Evolutionary conservation across 2,888 invertebrate genomes (phyloP), one percentile per base, ranked within the genome.

Genomic region (Koerneria pararmatus): DNA sequence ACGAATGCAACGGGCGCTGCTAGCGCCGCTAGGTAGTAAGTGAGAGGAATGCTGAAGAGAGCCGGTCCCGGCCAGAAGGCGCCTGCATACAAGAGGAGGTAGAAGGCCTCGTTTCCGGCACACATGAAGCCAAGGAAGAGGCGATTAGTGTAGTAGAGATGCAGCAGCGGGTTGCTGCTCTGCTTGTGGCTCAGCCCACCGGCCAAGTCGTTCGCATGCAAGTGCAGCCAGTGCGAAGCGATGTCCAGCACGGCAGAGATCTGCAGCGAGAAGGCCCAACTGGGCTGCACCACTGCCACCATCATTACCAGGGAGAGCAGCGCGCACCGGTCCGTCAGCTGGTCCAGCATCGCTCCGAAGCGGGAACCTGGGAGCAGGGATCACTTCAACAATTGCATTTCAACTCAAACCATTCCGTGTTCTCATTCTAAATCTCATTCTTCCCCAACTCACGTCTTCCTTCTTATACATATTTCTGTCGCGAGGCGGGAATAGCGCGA

Each of bases 151-250:
- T 98, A 98, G 84, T 98, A 98, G 65, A 94, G 84, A 74, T 90
- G 89, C 89, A 98, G 91, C 59, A 98, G 88, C 0, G 92, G 90
- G 85, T 97, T 97, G 77, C 90, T 91, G 2, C 91, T 70, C 64
- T 74, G 70, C 59, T 76, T 77, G 67, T 76, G 75, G 8, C 65
- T 57, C 19, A 56, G 60, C 24, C 73, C 69, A 2, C 76, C 75
- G 11, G 77, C 73, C 32, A 83, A 68, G 66, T 83, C 80, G 1
- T 74, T 74, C 11, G 80, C 79, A 84, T 98, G 95, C 72, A 95
- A 87, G 84, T 93, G 97, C 65, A 99, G 89, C 98, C 98, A 99
- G 84, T 99, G 98, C 81, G 95, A 94, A 53, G 93, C 90, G 69
- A 99, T 91, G 84, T 99, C 98, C 70, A 98, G 91, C 37, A 90